A percentile compares a stretch with the other conserved stretches of the same genome.
Conservation (phyloP, 2,113 vertebrate genomes). For the Catagonus wagneri region DNA sequence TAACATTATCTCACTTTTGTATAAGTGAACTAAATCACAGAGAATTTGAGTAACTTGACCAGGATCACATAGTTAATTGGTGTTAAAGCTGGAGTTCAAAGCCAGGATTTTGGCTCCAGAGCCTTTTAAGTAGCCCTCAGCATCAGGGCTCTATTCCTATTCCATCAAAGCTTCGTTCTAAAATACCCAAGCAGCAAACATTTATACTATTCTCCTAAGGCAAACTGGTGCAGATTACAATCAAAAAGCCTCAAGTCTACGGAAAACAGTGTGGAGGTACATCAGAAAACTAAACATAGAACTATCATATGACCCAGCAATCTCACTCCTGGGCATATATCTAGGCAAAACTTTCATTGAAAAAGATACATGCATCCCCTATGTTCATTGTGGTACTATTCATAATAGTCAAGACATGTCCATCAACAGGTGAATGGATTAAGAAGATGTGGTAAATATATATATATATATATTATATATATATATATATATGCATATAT, state of each 20-base stretch:
- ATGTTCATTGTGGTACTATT: no score
- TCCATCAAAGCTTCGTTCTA: not conserved
- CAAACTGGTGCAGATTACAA: not conserved
- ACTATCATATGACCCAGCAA: no score
- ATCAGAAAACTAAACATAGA: no score
- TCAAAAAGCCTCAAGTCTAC: not conserved
- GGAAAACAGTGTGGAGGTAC: no score
- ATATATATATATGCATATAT: no score
- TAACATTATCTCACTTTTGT: not conserved
- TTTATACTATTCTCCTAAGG: not conserved
- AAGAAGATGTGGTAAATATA: no score
- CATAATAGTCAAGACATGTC: no score
- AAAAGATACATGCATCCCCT: no score
- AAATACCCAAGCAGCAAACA: not conserved
- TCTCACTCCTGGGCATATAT: no score
- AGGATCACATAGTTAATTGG: not conserved
- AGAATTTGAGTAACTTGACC: not conserved
- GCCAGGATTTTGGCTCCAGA: not conserved
- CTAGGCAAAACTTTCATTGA: no score
- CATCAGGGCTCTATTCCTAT: not conserved
- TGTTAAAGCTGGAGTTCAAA: not conserved
- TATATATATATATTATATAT: no score
- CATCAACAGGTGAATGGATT: no score
- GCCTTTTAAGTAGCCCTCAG: not conserved
- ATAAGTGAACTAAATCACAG: not conserved